A percentile compares a stretch with the other conserved stretches of the same genome.
These are phyloP conservation scores for Dryocosmus kuriphilus DNA, from an alignment of 2,888 invertebrate species.

Conservation along the genomic window DNA sequence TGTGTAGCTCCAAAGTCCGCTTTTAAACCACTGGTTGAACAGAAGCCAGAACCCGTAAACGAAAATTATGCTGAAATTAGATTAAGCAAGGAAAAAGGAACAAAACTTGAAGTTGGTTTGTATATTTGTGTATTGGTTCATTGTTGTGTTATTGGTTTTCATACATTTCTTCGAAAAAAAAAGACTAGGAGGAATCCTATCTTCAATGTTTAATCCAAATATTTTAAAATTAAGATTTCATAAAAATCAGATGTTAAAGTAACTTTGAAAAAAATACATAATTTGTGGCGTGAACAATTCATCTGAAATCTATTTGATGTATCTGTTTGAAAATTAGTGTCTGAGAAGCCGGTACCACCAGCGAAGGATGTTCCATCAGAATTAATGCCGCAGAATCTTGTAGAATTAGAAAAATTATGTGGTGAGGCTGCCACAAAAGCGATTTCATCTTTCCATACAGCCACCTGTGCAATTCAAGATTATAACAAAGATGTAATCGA, in stretches of 20 bases:
- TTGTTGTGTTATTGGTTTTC: background rate
- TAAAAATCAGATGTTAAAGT: too few species aligned
- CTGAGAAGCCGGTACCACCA: conserved; percentile 65
- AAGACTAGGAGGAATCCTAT: background rate
- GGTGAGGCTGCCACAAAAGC: conserved; percentile 82
- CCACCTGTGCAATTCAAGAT: conserved; percentile 80
- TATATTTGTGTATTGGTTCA: conserved; percentile 45
- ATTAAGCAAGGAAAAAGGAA: conserved; percentile 74
- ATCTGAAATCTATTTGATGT: background rate
- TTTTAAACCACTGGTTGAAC: conserved; percentile 69
- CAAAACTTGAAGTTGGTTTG: conserved; percentile 75
- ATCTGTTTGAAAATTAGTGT: conserved; percentile 59
- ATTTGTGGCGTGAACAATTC: too few species aligned
- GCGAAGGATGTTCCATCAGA: conserved; percentile 60
- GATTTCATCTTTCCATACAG: conserved; percentile 83
- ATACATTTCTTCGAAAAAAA: conserved; percentile 18
- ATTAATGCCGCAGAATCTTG: conserved; percentile 75
- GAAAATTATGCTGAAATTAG: conserved; percentile 77
- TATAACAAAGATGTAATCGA: conserved; percentile 77
- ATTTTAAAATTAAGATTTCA: too few species aligned
- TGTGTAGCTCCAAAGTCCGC: conserved; percentile 74
- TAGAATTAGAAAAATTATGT: conserved; percentile 81
- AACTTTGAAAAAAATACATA: too few species aligned
- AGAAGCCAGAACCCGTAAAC: conserved; percentile 65
- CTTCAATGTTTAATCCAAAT: too few species aligned